Evolutionary conservation across 2,888 invertebrate genomes (phyloP), one percentile per base, ranked within the genome.

Genomic region (Leptopterna dolabrata): DNA sequence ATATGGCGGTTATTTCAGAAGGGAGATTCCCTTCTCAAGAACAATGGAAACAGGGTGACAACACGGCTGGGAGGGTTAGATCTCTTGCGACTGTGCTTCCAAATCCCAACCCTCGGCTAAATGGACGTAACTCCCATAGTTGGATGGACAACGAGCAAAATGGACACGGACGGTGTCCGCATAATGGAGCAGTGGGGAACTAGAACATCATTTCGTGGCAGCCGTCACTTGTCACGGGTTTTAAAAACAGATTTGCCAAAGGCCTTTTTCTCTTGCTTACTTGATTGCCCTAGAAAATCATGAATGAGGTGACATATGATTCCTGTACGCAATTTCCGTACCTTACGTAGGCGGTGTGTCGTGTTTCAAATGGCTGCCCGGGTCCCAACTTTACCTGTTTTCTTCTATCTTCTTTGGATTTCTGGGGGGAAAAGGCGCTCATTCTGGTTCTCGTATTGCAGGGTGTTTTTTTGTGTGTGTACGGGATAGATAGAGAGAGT

Each of bases 311-410:
- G 73, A 36, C 14, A 73, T 41, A 19, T 29, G 73, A 73, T 29
- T 30, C 73, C 73, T 30, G 30, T 36, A 73, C 73, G 73, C 36
- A 41, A 73, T 73, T 71, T 73, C 73, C 73, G 73, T 41, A 73
- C n/a, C n/a, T 70, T 70, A n/a, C 36, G 73, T 41, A 41, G 73
- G 19, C 7, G 73, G 19, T 30, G 73, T 41, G 11, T 73, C 73
- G 41, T 7, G 19, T 73, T 73, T 73, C 73, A 73, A 73, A 73
- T 63, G 63, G 63, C 63, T 27, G 24, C 63, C 27, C n/a, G 19
- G 27, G 13, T 9, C 63, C 63, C 63, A 63, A 63, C 27, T 63
- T 63, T 63, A 63, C 63, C 63, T 63, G 63, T 63, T 63, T 63
- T 63, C 63, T 19, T 63, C 63, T 11, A 63, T 63, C 63, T 63